These are phyloP conservation scores for Ophion ventricosus DNA, from an alignment of 2,888 invertebrate genomes.

Conservation along the genomic window DNA sequence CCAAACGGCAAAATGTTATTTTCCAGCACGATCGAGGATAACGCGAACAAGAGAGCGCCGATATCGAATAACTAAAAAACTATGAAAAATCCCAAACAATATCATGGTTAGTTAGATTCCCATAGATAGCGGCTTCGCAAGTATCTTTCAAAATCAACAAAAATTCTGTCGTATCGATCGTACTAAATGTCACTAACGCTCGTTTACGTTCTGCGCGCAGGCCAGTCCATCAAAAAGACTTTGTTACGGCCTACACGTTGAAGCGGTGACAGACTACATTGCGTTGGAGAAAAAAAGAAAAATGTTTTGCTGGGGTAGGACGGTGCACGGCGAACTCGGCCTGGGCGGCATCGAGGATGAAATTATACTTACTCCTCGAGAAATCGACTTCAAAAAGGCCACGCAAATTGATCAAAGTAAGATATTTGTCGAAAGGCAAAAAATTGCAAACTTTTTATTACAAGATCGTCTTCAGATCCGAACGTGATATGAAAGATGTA, in stretches of 20 bases:
- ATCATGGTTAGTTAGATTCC: slow-evolving; percentile 58
- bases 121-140: background rate
- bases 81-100: slow-evolving; percentile 50
- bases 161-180: background rate
- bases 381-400: slow-evolving; percentile 82
- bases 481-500: no score
- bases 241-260: slow-evolving; percentile 69
- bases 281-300: slow-evolving; percentile 67
- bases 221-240: slow-evolving; percentile 75
- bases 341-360: slow-evolving; percentile 91
- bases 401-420: slow-evolving; percentile 82
- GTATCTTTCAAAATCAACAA: background rate
- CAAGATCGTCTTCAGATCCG: background rate
- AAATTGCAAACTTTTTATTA: background rate
- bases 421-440: slow-evolving; percentile 29
- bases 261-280: slow-evolving; percentile 55
- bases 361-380: slow-evolving; percentile 84
- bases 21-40: slow-evolving; percentile 26
- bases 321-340: slow-evolving; percentile 90
- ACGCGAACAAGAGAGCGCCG: background rate
- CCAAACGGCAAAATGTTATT: background rate
- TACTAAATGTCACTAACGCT: background rate
- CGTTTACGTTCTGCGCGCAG: slow-evolving; percentile 63
- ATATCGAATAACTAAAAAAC: slow-evolving; percentile 32
- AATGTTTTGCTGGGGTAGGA: slow-evolving; percentile 92